Evolutionary conservation across 2,797 vertebrate species (phyloP).

Genomic region (Argya squamiceps): DNA sequence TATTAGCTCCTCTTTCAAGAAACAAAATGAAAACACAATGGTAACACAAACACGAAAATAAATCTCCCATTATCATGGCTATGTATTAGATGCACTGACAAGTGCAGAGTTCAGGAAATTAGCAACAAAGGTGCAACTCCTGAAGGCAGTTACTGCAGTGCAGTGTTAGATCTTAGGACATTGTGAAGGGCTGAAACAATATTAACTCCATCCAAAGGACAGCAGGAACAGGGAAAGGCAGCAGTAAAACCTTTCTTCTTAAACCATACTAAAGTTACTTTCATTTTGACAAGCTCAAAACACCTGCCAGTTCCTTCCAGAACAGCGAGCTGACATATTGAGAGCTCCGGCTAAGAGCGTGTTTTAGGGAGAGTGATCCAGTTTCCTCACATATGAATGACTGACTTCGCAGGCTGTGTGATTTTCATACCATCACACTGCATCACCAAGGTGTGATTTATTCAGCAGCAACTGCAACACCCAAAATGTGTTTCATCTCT

Average conservation of each 20-base stretch:
- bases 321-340: conserved; percentile 33
- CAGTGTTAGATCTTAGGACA: not conserved
- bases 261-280: not conserved
- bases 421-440: conserved; percentile 41
- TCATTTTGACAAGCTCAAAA: not conserved
- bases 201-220: not conserved
- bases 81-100: not conserved
- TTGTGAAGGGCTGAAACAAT: not conserved
- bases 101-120: not conserved
- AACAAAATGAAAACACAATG: not conserved
- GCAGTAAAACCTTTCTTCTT: not conserved
- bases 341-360: not conserved
- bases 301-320: conserved; percentile 20
- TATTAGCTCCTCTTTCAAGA: not conserved
- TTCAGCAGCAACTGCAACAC: conserved; percentile 25
- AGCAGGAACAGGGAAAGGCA: not conserved
- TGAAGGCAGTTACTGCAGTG: not conserved
- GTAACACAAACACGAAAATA: not conserved
- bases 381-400: conserved; percentile 22
- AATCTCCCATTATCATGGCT: not conserved
- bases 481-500: conserved; percentile 35
- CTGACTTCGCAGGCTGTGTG: not conserved
- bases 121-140: not conserved
- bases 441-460: conserved; percentile 34
- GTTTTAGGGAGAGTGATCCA: conserved; percentile 11